A percentile compares a stretch with the other conserved stretches of the same genome.
Evolutionary conservation across 2,797 vertebrate species (phyloP).

Genomic region (Propithecus perrieri): DNA sequence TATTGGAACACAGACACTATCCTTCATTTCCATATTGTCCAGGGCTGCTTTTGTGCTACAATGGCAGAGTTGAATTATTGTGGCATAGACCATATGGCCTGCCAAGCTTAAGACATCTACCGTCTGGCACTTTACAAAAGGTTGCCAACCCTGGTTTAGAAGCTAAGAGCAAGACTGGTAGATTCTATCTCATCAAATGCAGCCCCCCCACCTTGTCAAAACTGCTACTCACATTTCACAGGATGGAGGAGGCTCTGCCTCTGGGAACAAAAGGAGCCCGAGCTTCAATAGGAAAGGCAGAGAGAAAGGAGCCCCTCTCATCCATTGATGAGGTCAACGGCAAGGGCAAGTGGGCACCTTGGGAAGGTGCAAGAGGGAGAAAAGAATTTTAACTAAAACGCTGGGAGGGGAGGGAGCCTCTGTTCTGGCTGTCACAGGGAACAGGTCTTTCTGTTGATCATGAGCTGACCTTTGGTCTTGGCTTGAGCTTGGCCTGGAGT

Average conservation of each 20-base stretch:
- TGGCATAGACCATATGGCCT: not conserved
- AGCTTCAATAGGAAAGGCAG: not conserved
- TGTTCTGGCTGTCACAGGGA: not conserved
- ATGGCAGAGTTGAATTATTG: not conserved
- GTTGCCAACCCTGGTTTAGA: not conserved
- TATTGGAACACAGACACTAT: not conserved
- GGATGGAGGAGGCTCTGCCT: not conserved
- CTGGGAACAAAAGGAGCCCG: not conserved
- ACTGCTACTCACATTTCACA: not conserved
- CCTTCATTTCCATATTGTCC: not conserved
- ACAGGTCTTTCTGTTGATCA: not conserved
- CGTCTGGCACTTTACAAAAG: not conserved
- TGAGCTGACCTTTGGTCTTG: not conserved
- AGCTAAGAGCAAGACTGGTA: not conserved
- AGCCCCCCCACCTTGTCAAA: not conserved
- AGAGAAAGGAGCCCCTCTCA: not conserved
- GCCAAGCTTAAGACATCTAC: not conserved
- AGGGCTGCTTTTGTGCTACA: not conserved
- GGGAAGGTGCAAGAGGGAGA: not conserved
- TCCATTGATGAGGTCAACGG: not conserved
- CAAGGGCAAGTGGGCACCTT: rapidly evolving
- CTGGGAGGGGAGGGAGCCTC: not conserved
- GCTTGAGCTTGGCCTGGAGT: not conserved
- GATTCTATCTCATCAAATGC: not conserved
- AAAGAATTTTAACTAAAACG: not conserved